Percentiles rank a stretch among this genome's conserved stretches.
phyloP scores from a whole-genome alignment of 2,113 vertebrate genomes.

The Eubucco bourcierii region DNA sequence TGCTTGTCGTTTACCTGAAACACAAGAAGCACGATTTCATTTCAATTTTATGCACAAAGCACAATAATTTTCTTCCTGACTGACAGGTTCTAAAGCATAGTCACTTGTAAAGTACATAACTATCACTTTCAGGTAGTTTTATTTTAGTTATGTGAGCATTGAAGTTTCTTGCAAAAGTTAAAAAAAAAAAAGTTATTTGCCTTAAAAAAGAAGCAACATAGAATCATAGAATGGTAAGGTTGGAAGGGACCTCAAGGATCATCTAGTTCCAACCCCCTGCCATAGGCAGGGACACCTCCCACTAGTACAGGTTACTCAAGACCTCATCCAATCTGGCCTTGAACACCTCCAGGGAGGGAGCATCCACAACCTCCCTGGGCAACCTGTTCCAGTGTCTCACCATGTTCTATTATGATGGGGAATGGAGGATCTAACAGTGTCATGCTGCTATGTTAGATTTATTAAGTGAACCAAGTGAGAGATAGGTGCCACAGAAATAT shows the following conservation, averaged over 20 bases:
- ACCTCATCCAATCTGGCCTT: too few species aligned
- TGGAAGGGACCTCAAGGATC: too few species aligned
- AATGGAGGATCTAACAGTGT: background rate
- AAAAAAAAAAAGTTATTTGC: background rate
- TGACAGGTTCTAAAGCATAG: conserved; percentile 62
- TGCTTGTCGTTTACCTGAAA: conserved; percentile 45
- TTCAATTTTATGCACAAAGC: conserved; percentile 57
- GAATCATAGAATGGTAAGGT: too few species aligned
- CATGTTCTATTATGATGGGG: background rate
- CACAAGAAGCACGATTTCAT: conserved; percentile 58
- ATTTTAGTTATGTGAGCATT: conserved; percentile 31
- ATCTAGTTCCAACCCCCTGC: too few species aligned
- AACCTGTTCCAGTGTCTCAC: too few species aligned
- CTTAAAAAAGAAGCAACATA: background rate
- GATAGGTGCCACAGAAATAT: background rate
- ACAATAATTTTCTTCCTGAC: conserved; percentile 60
- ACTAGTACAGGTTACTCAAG: too few species aligned
- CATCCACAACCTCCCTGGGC: too few species aligned
- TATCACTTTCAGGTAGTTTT: conserved; percentile 64
- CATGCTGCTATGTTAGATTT: background rate
- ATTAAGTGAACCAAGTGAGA: background rate
- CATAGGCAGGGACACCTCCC: too few species aligned
- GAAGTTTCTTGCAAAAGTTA: conserved; percentile 29
- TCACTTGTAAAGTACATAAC: conserved; percentile 62
- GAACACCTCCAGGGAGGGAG: too few species aligned